Percentiles rank a stretch among this genome's conserved stretches.
Conservation (phyloP, 2,113 vertebrate species). For the Antechinus stuartii region DNA sequence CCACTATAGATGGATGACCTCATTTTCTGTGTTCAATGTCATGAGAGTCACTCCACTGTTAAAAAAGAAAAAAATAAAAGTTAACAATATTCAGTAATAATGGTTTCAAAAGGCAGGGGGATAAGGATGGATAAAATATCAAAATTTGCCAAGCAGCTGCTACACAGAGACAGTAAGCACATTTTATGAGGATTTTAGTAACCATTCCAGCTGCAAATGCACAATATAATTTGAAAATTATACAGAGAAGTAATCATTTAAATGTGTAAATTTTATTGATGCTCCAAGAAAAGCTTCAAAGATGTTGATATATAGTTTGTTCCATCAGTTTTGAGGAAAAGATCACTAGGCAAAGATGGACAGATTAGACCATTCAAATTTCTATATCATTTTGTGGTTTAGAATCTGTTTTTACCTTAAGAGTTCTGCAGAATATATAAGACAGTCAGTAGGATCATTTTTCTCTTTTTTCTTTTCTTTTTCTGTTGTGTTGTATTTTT, state of each 20-base stretch:
- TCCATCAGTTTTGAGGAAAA: constrained; percentile 58
- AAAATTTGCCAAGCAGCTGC: constrained; percentile 66
- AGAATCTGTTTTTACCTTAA: not conserved
- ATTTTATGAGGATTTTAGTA: constrained; percentile 64
- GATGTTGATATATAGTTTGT: constrained; percentile 22
- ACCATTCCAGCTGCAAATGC: constrained; percentile 74
- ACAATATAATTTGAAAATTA: constrained; percentile 73
- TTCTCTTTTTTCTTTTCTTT: no score
- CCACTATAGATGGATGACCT: not conserved
- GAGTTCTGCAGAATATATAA: not conserved
- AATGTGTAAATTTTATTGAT: constrained; percentile 67
- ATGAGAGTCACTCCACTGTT: not conserved
- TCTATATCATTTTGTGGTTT: not conserved
- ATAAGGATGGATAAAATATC: constrained; percentile 51
- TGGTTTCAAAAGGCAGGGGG: constrained; percentile 46
- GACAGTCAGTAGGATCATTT: not conserved
- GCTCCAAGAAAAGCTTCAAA: constrained; percentile 66
- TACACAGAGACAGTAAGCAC: constrained; percentile 48
- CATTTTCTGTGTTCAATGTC: constrained; percentile 12
- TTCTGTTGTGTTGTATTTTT: no score
- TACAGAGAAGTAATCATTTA: constrained; percentile 64
- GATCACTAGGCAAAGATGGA: constrained; percentile 66
- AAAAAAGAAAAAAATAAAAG: constrained; percentile 40
- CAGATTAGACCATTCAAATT: constrained; percentile 26
- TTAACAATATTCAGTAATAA: constrained; percentile 28